These are phyloP conservation scores for Crocuta crocuta DNA, from an alignment of 2,113 vertebrate genomes.

Conservation along the genomic window DNA sequence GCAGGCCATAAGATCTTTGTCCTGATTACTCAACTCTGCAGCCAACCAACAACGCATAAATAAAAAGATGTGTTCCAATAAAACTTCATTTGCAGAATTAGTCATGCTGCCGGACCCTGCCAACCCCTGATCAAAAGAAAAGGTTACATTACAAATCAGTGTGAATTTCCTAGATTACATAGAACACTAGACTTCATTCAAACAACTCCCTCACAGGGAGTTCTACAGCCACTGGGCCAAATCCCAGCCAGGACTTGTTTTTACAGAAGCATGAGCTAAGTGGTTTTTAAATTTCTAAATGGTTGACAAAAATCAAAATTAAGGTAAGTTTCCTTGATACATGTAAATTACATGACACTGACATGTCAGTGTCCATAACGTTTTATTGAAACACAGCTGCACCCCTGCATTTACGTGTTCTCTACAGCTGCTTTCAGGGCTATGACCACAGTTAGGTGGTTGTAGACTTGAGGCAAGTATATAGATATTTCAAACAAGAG, in stretches of 20 bases:
- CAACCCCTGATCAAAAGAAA: not conserved
- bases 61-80: not conserved
- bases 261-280: not conserved
- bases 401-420: not conserved
- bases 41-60: not conserved
- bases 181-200: not conserved
- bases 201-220: not conserved
- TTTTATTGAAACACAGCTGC: not conserved
- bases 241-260: not conserved
- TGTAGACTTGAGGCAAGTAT: not conserved
- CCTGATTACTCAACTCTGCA: not conserved
- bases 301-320: not conserved
- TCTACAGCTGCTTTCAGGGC: not conserved
- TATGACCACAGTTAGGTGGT: not conserved
- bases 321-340: not conserved
- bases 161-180: not conserved
- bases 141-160: not conserved
- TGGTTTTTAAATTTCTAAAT: not conserved
- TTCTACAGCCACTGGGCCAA: not conserved
- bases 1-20: not conserved
- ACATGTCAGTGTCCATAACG: not conserved
- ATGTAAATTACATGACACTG: conserved; percentile 1
- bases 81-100: not conserved
- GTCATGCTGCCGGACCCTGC: not conserved
- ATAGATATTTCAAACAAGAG: not conserved